These are phyloP conservation scores for Rutilus rutilus DNA, from an alignment of 2,113 vertebrate species.

Conservation along the genomic window DNA sequence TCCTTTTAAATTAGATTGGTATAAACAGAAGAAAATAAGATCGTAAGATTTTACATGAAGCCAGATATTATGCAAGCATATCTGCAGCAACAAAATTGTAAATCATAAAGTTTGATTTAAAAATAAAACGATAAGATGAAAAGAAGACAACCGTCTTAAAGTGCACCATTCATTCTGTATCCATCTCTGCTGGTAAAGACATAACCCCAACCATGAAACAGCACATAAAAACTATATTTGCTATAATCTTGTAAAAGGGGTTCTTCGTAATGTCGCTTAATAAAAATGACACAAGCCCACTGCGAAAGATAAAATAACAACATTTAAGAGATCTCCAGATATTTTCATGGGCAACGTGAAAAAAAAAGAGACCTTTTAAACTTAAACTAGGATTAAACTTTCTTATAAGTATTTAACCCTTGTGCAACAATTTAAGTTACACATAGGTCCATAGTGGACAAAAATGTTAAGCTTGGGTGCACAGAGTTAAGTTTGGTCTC, in stretches of 20 bases:
- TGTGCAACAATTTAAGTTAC: too few species aligned
- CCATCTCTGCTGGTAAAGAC: background rate
- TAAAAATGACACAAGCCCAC: conserved; percentile 40
- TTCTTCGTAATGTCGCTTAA: conserved; percentile 11
- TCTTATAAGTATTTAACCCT: too few species aligned
- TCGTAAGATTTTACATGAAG: background rate
- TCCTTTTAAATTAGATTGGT: background rate
- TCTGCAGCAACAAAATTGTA: background rate
- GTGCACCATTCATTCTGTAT: background rate
- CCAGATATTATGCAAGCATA: background rate
- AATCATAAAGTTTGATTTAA: background rate
- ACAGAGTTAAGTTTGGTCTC: background rate
- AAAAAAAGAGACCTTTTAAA: conserved; percentile 54
- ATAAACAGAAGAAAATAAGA: background rate
- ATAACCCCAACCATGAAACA: background rate
- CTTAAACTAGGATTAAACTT: too few species aligned
- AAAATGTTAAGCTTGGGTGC: too few species aligned
- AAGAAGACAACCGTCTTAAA: background rate
- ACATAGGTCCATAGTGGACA: too few species aligned
- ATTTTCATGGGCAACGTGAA: conserved; percentile 58
- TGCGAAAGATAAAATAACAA: conserved; percentile 41
- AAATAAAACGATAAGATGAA: background rate
- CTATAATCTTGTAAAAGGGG: conserved; percentile 42
- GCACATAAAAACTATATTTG: conserved; percentile 25
- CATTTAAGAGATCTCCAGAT: conserved; percentile 56